phyloP scores from a whole-genome alignment of 2,888 invertebrate species.

The Orthonychiurus folsomi region DNA sequence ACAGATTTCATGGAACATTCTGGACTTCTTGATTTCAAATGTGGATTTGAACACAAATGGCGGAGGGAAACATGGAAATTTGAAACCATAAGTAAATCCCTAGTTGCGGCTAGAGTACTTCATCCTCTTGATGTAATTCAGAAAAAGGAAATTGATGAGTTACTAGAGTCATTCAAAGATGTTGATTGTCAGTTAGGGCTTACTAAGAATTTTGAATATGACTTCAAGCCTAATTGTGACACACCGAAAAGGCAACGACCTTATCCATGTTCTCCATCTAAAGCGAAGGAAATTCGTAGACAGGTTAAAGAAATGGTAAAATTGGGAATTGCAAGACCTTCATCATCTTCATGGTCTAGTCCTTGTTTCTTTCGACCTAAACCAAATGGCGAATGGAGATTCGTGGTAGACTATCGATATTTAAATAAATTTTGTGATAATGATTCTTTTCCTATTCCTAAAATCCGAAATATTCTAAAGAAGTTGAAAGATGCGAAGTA shows the following conservation, averaged over 20 bases:
- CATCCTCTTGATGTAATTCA: not conserved
- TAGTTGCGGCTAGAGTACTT: not conserved
- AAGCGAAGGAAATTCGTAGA: not conserved
- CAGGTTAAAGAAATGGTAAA: not conserved
- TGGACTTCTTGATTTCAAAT: not conserved
- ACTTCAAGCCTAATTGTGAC: not conserved
- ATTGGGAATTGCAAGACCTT: not conserved
- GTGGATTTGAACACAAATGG: not conserved
- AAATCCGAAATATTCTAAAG: not conserved
- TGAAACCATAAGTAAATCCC: not conserved
- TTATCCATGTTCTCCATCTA: not conserved
- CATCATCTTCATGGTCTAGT: not conserved
- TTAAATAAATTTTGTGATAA: not conserved
- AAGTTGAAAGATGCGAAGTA: not conserved
- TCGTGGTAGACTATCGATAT: not conserved
- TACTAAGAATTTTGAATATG: not conserved
- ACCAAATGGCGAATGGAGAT: not conserved
- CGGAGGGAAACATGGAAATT: not conserved
- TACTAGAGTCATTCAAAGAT: not conserved
- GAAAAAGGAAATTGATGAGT: not conserved
- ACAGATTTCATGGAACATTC: not conserved
- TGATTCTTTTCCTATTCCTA: not conserved
- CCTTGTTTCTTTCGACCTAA: not conserved
- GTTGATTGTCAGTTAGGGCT: not conserved
- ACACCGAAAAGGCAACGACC: not conserved